phyloP scores from a whole-genome alignment of 2,113 vertebrate species.

The Lichenostomus cassidix region DNA sequence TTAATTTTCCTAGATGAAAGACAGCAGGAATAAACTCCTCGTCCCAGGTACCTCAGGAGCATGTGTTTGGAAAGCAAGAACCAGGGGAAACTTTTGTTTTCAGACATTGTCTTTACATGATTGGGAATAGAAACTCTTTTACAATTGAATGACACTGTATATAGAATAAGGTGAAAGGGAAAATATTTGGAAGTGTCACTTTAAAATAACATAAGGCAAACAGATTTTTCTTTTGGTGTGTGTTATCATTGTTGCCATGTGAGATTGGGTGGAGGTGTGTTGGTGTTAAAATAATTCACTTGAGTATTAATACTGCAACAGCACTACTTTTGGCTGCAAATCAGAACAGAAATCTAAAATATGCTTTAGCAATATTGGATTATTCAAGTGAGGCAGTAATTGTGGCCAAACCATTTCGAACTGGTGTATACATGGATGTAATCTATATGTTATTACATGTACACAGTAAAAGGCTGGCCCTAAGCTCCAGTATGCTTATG shows the following conservation, averaged over 20 bases:
- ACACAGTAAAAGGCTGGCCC: background rate
- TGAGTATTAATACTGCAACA: constrained; percentile 37
- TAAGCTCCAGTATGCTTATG: background rate
- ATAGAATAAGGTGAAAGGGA: background rate
- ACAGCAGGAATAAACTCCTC: background rate
- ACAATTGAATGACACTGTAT: background rate
- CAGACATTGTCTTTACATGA: background rate
- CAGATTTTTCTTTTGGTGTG: background rate
- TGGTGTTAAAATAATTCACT: constrained; percentile 34
- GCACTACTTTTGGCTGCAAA: constrained; percentile 13
- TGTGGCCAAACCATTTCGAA: background rate
- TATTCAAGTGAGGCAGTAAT: background rate
- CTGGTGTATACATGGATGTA: background rate
- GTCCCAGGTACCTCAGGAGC: background rate
- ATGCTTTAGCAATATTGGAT: background rate
- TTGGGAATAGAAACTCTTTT: background rate
- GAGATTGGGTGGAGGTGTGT: constrained; percentile 28
- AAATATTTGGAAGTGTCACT: background rate
- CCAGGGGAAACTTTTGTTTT: background rate
- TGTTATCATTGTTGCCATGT: background rate
- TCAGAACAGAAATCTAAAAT: background rate
- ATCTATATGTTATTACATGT: background rate
- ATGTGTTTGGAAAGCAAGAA: background rate
- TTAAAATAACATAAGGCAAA: constrained; percentile 11
- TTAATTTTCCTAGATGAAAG: background rate